Conservation (phyloP, 1,140 invertebrate species). For the Campodea augens region DNA sequence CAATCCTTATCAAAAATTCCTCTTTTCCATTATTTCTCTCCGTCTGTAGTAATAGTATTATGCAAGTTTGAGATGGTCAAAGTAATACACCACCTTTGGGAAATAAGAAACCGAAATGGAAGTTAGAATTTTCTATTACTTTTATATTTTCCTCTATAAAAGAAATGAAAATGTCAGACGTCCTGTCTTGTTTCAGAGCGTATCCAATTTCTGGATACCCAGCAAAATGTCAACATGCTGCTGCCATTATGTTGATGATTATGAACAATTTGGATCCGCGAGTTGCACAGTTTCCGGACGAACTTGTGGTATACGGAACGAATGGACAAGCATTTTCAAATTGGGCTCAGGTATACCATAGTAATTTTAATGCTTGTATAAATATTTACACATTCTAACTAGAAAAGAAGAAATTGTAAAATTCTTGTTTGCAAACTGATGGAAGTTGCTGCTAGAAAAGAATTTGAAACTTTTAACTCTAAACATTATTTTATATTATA, state of each 20-base stretch:
- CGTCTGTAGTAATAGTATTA: too few relatives aligned
- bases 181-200: slow-evolving; percentile 28
- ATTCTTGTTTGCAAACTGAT: neutral
- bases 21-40: too few relatives aligned
- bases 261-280: slow-evolving; percentile 41
- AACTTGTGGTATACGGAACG: slow-evolving; percentile 42
- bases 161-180: too few relatives aligned
- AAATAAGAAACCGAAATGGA: too few relatives aligned
- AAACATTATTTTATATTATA: too few relatives aligned
- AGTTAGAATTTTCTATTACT: too few relatives aligned
- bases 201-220: slow-evolving; percentile 37
- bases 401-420: neutral
- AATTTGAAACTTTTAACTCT: too few relatives aligned
- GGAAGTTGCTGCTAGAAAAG: too few relatives aligned
- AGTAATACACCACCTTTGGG: too few relatives aligned
- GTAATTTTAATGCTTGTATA: neutral
- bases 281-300: slow-evolving; percentile 32
- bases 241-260: slow-evolving; percentile 46
- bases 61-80: too few relatives aligned
- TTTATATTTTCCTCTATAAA: too few relatives aligned
- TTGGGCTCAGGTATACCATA: slow-evolving; percentile 44
- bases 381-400: neutral
- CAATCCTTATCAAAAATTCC: too few relatives aligned
- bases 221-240: slow-evolving; percentile 28
- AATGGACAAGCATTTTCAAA: slow-evolving; percentile 52